Percentiles rank a stretch among this genome's conserved stretches.
Evolutionary conservation across 2,888 invertebrate species (phyloP).

Genomic region (Minunthozetes semirufus): DNA sequence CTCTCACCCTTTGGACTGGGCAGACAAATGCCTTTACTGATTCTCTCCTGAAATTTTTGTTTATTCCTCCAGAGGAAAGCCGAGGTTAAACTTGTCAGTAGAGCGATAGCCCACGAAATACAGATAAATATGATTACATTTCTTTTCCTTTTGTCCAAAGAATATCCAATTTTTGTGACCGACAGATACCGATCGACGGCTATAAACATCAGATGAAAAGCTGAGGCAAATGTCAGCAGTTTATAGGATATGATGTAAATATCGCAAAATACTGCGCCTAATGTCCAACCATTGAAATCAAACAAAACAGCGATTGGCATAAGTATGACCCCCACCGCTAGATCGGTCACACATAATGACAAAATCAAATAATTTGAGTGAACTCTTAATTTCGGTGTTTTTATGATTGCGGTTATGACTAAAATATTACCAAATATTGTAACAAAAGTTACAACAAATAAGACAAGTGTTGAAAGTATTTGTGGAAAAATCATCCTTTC

Average conservation of each 20-base stretch:
- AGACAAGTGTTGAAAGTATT: neutral
- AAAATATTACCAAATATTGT: constrained; percentile 5
- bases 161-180: neutral
- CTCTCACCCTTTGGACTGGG: too few relatives aligned
- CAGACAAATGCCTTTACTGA: neutral
- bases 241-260: neutral
- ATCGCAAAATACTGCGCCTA: neutral
- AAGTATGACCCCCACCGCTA: neutral
- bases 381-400: neutral
- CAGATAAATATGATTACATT: neutral
- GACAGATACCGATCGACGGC: constrained; percentile 5
- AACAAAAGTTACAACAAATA: neutral
- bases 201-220: neutral
- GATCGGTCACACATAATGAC: neutral
- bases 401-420: constrained; percentile 5
- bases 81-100: neutral
- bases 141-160: neutral
- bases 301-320: neutral
- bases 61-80: neutral
- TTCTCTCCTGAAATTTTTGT: neutral
- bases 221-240: neutral
- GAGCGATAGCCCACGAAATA: neutral
- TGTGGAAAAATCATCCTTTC: neutral
- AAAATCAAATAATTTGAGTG: constrained; percentile 11
- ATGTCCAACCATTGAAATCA: neutral